phyloP scores from a whole-genome alignment of 2,888 invertebrate species.

The Ephialtes manifestator region DNA sequence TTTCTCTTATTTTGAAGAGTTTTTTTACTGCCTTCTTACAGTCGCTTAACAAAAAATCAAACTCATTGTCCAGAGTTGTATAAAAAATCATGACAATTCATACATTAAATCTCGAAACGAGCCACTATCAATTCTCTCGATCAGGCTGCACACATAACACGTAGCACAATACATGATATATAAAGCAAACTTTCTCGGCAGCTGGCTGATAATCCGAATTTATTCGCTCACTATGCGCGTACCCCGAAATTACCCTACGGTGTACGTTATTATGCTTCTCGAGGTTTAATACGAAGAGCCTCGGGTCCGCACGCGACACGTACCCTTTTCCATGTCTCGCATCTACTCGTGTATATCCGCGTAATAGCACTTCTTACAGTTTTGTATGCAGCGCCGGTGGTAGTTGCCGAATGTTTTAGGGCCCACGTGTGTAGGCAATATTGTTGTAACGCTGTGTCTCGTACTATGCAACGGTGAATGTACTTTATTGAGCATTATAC shows the following conservation, averaged over 20 bases:
- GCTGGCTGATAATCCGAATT: conserved; percentile 32
- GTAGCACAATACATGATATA: conserved; percentile 6
- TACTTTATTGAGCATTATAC: conserved; percentile 53
- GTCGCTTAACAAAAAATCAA: neutral
- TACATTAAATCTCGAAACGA: conserved; percentile 2
- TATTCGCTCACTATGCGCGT: conserved; percentile 24
- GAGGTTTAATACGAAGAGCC: conserved; percentile 12
- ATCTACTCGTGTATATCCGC: neutral
- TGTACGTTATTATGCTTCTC: conserved; percentile 5
- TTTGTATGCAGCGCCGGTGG: conserved; percentile 9
- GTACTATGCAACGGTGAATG: conserved; percentile 34
- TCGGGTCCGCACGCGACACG: conserved; percentile 29
- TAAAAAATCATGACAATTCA: neutral
- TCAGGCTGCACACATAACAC: neutral
- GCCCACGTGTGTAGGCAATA: conserved; percentile 38
- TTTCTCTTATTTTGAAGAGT: no score
- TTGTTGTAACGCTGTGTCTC: neutral
- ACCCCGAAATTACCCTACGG: conserved; percentile 29
- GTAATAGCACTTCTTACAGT: conserved; percentile 28
- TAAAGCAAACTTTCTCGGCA: conserved; percentile 10
- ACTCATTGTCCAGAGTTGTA: neutral
- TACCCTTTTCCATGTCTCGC: neutral
- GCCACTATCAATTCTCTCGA: conserved; percentile 25
- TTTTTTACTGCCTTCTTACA: no score
- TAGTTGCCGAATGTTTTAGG: conserved; percentile 42